Conservation (phyloP, 2,797 vertebrate genomes). For the Sebastes oblongus region DNA sequence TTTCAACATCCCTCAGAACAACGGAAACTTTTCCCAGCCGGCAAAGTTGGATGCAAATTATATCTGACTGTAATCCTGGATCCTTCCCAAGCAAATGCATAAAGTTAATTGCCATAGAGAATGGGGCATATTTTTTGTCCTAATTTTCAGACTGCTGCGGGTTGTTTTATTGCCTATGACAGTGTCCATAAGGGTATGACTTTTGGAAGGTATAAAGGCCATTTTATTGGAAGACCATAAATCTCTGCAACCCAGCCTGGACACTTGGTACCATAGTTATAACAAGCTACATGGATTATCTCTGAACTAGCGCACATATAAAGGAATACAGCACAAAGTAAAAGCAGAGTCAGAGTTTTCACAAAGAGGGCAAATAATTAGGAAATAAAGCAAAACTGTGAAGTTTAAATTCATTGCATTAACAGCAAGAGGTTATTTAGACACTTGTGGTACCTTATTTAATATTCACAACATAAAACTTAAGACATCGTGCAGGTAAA, state of each 20-base stretch:
- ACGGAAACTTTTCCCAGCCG: slow-evolving; percentile 37
- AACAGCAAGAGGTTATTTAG: background rate
- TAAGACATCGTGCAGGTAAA: background rate
- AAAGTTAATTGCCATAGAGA: slow-evolving; percentile 68
- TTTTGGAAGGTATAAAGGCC: slow-evolving; percentile 65
- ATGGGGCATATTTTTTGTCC: slow-evolving; percentile 54
- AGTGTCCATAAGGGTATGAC: slow-evolving; percentile 59
- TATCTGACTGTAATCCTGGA: slow-evolving; percentile 56
- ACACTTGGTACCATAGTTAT: slow-evolving; percentile 39
- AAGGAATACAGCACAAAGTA: slow-evolving; percentile 54
- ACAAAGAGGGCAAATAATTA: slow-evolving; percentile 36
- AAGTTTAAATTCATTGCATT: slow-evolving; percentile 16
- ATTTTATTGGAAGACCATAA: slow-evolving; percentile 64
- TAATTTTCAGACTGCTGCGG: slow-evolving; percentile 56
- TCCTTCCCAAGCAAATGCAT: slow-evolving; percentile 68
- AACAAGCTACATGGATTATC: slow-evolving; percentile 55
- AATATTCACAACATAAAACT: background rate
- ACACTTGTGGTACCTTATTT: background rate
- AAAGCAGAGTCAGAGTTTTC: slow-evolving; percentile 32
- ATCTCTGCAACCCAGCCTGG: slow-evolving; percentile 52
- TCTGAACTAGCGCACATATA: slow-evolving; percentile 24
- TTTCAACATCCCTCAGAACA: slow-evolving; percentile 41
- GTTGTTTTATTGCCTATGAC: slow-evolving; percentile 70
- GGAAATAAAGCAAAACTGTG: slow-evolving; percentile 22
- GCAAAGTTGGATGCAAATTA: slow-evolving; percentile 56